These are phyloP conservation scores for Drosophila paulistorum DNA, from an alignment of 1,140 invertebrate genomes.

Conservation along the genomic window DNA sequence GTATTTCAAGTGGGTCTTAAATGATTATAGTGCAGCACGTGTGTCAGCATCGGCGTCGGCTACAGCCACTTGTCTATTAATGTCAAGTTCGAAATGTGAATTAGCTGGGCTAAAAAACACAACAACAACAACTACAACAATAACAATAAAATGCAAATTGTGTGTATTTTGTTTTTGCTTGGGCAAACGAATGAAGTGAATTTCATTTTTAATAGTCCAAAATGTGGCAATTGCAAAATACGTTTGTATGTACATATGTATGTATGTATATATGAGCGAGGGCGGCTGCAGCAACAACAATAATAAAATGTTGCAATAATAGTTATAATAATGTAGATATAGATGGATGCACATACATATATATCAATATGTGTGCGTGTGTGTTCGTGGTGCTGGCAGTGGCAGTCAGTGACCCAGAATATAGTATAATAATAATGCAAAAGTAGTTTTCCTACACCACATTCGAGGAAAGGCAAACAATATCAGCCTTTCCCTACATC, in stretches of 20 bases:
- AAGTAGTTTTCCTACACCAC: constrained; percentile 66
- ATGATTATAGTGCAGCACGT: constrained; percentile 66
- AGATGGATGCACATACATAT: constrained; percentile 33
- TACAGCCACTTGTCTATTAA: constrained; percentile 58
- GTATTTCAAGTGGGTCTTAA: constrained; percentile 2
- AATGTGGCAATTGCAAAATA: constrained; percentile 56
- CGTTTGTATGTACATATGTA: constrained; percentile 7
- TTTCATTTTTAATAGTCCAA: constrained; percentile 59
- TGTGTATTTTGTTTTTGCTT: constrained; percentile 45
- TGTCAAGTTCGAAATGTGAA: constrained; percentile 74
- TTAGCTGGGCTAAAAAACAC: constrained; percentile 56
- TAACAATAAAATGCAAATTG: constrained; percentile 67
- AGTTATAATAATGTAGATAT: constrained; percentile 40
- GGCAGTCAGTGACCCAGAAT: constrained; percentile 75
- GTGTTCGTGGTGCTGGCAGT: constrained; percentile 4
- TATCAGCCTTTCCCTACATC: background rate
- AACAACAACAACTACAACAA: background rate
- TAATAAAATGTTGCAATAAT: constrained; percentile 53
- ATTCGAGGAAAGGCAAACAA: background rate
- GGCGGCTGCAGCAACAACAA: constrained; percentile 18
- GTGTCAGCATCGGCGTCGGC: constrained; percentile 29
- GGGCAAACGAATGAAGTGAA: constrained; percentile 46
- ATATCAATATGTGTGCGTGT: constrained; percentile 2
- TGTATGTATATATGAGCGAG: constrained; percentile 23
- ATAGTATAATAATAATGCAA: constrained; percentile 48